Evolutionary conservation across 2,113 vertebrate species (phyloP).

Genomic region (Epinephelus fuscoguttatus): DNA sequence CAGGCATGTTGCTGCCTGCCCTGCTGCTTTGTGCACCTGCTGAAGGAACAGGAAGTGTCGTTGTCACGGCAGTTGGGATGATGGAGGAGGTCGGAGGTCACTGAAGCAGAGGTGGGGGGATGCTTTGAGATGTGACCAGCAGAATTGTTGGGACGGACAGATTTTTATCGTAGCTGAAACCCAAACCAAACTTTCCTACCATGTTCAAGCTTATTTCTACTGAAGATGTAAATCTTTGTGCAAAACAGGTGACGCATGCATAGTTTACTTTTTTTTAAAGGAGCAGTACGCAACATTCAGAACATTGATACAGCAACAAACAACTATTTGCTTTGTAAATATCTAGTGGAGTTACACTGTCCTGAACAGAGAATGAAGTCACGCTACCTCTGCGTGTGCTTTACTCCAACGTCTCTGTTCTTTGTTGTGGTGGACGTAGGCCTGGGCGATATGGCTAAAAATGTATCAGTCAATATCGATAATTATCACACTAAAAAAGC

Average conservation of each 20-base stretch:
- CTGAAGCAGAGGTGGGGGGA: neutral
- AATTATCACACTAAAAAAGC: too few relatives aligned
- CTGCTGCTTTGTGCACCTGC: constrained; percentile 70
- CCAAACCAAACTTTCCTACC: neutral
- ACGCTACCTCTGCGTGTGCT: too few relatives aligned
- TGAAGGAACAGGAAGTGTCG: constrained; percentile 47
- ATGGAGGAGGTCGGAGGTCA: constrained; percentile 43
- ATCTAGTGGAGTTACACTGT: too few relatives aligned
- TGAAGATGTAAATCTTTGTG: neutral
- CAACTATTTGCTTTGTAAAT: too few relatives aligned
- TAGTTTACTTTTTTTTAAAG: neutral
- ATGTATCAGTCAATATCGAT: too few relatives aligned
- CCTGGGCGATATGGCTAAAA: too few relatives aligned
- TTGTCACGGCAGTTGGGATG: constrained; percentile 12
- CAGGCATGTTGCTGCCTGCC: constrained; percentile 44
- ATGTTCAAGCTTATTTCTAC: neutral
- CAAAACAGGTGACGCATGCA: neutral
- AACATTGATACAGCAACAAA: too few relatives aligned
- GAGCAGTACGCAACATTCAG: too few relatives aligned
- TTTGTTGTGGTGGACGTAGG: too few relatives aligned
- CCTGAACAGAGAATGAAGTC: too few relatives aligned
- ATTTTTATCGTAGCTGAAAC: neutral
- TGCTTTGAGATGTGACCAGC: neutral
- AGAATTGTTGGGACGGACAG: neutral
- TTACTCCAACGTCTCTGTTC: too few relatives aligned